Conservation (phyloP, 2,888 invertebrate species). For the Clunio marinus region DNA sequence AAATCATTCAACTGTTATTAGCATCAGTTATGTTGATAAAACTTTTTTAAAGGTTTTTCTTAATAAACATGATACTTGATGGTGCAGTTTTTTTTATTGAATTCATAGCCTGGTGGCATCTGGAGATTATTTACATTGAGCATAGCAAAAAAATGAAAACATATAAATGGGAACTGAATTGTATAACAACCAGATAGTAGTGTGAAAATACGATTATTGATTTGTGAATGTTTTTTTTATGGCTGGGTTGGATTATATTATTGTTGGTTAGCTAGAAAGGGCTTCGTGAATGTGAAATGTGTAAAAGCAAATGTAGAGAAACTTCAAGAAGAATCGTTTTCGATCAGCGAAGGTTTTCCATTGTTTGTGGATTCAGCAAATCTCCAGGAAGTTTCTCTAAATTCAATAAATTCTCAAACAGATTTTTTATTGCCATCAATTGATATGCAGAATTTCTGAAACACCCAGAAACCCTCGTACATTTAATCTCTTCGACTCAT, state of each 20-base stretch:
- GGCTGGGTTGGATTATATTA: neutral
- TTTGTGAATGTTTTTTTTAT: neutral
- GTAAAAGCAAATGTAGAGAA: too few relatives aligned
- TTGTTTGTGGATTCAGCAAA: too few relatives aligned
- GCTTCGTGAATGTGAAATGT: too few relatives aligned
- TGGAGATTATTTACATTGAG: neutral
- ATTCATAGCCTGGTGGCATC: neutral
- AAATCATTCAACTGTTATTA: too few relatives aligned
- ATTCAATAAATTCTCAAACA: neutral
- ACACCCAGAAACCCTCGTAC: neutral
- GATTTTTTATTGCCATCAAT: constrained; percentile 1
- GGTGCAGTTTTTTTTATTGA: neutral
- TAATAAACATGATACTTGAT: too few relatives aligned
- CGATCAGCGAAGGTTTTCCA: neutral
- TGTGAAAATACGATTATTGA: constrained; percentile 7
- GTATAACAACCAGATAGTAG: constrained; percentile 2
- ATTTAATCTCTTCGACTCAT: neutral
- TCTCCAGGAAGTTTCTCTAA: neutral
- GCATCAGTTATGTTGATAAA: too few relatives aligned
- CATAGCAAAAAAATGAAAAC: constrained; percentile 1
- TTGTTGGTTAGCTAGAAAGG: neutral
- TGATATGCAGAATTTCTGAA: constrained; percentile 1
- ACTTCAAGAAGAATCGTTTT: neutral
- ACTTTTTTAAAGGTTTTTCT: too few relatives aligned
- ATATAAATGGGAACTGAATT: neutral